A percentile compares a stretch with the other conserved stretches of the same genome.
Conservation (phyloP, 2,888 invertebrate species). For the Leucophora obtusa region DNA sequence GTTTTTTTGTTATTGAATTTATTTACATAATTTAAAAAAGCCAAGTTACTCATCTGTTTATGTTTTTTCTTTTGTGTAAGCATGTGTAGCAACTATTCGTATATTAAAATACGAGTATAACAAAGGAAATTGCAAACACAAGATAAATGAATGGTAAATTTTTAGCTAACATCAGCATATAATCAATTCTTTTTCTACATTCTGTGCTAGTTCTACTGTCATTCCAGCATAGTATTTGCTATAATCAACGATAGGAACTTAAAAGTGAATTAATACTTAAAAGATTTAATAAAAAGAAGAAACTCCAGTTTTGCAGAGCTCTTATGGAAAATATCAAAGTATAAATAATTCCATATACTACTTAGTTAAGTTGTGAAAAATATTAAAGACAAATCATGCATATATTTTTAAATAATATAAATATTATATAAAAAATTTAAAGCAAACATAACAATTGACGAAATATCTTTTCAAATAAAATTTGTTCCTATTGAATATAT, state of each 20-base stretch:
- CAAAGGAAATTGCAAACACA: constrained; percentile 58
- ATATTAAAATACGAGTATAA: constrained; percentile 19
- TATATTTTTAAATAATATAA: too few species aligned
- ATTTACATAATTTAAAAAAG: too few species aligned
- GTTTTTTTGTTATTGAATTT: too few species aligned
- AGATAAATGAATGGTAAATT: constrained; percentile 54
- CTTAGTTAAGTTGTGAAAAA: too few species aligned
- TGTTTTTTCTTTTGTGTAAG: too few species aligned
- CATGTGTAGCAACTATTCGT: neutral
- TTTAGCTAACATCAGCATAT: constrained; percentile 18
- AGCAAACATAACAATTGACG: too few species aligned
- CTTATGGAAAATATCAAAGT: neutral
- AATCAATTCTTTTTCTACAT: neutral
- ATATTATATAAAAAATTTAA: too few species aligned
- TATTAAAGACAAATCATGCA: too few species aligned
- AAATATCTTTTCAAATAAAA: too few species aligned
- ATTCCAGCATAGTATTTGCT: neutral
- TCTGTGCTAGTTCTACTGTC: neutral
- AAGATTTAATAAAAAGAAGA: too few species aligned
- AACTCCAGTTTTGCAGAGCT: too few species aligned
- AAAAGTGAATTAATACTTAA: constrained; percentile 19
- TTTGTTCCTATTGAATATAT: neutral
- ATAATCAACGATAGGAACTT: constrained; percentile 18
- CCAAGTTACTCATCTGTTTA: too few species aligned
- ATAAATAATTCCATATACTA: neutral